These are phyloP conservation scores for Euleptes europaea DNA, from an alignment of 2,113 vertebrate genomes.

Conservation along the genomic window DNA sequence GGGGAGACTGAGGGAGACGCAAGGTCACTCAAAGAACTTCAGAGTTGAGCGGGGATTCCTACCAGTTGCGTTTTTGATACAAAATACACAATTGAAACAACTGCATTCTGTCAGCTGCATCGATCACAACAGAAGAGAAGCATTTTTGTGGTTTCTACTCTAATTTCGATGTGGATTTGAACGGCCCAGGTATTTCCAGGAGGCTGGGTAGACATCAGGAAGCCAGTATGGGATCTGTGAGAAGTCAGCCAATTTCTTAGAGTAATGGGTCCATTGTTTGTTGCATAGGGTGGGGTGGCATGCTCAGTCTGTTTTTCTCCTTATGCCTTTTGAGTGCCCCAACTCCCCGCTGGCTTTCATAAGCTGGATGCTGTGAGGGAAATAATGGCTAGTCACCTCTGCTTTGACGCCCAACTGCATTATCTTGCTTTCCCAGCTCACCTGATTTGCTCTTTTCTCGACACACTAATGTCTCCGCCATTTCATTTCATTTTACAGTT, in stretches of 20 bases:
- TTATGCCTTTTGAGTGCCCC: background rate
- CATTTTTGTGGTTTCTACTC: background rate
- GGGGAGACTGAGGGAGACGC: background rate
- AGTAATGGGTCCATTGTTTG: background rate
- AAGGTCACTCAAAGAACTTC: too few species aligned
- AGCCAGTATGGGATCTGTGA: background rate
- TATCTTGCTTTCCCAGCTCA: background rate
- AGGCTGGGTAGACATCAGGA: background rate
- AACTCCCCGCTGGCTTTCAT: constrained; percentile 42
- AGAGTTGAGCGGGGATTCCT: too few species aligned
- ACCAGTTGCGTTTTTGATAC: too few species aligned
- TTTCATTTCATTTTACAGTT: background rate
- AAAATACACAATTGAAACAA: too few species aligned
- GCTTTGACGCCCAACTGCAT: background rate
- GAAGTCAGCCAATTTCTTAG: background rate
- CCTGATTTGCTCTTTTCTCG: background rate
- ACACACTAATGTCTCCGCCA: background rate
- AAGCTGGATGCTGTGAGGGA: background rate
- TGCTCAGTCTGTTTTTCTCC: background rate
- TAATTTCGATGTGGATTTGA: background rate
- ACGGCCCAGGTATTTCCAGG: background rate
- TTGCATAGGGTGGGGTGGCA: background rate
- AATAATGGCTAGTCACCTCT: constrained; percentile 11
- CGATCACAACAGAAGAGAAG: too few species aligned
- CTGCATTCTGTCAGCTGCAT: too few species aligned